Base-by-base conservation (phyloP, 35 echinoderm and acorn worm species). In the Amphiura filiformis region DNA sequence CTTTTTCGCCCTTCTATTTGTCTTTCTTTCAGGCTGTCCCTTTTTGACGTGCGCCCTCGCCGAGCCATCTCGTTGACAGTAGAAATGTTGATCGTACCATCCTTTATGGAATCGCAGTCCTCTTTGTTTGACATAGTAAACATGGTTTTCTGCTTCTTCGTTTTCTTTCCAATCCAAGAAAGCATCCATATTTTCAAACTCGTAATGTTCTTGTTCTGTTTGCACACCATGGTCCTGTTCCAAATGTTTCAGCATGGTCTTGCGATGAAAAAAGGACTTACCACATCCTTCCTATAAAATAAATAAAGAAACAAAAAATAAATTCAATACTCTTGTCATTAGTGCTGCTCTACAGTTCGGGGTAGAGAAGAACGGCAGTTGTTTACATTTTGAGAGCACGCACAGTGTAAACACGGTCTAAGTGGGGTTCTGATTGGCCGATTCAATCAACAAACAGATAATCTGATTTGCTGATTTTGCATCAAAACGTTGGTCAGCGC, bases 201-300 rank as follows among this genome's bases (percentile, higher is more conserved):
- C 61, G 26, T 13, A 70, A 30, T 70, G 61, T 30, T 70, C 61
- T n/a, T 70, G 61, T n/a, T 70, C 44, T 30, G 61, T 70, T n/a
- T 70, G 7, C 7, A 70, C 61, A n/a, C 44, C 61, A 70, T 70
- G 61, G 26, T 70, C 44, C 20, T 52, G 26, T 26, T 18, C 4
- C 61, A 70, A 70, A 30, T 70, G 61, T 70, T 70, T 70, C 28
- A 70, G 61, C 61, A 70, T 70, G 44, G 61, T 70, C 61, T 52
- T 70, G 28, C 61, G 61, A 23, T 70, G 61, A 30, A 11, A 70
- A 23, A 70, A 70, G 7, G 61, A 70, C 28, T 20, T 70, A 30
- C 61, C 44, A n/a, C 61, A 70, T 26, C 61, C 28, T 70, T 70
- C 61, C 61, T 11, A 23, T 30, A n/a, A 70, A n/a, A 30, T 2